Evolutionary conservation across 2,888 invertebrate species (phyloP), one percentile per base, ranked within the genome.

Genomic region (Scaptomyza parva): DNA sequence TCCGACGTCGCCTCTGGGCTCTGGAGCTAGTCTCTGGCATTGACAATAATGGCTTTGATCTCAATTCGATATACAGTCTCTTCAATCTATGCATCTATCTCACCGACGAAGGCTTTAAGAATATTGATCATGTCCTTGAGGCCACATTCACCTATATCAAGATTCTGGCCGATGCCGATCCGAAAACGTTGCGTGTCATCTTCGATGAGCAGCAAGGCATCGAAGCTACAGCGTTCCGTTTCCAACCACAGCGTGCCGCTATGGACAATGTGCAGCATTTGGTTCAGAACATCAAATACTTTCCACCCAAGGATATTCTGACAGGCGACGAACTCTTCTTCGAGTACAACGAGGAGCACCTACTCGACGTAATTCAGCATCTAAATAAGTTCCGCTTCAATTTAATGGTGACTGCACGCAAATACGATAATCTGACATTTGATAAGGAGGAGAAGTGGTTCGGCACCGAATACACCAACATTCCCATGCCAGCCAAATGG

Each of bases 371-470:
- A 2, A 86, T 91, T 1, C 61, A 64, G 1, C 76, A 84, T 52
- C 59, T 92, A 1, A 91, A 90, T 62, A 83, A 89, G 28, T 83
- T 88, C 24, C 89, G 87, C 18, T 92, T 91, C 54, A 92, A 92
- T 54, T 76, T 92, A 5, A 90, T 92, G 91, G 72, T 92, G 17
- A 91, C 91, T 4, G 89, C 91, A 9, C 85, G 85, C 35, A 89
- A 88, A 50, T 90, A 87, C 60, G 83, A 89, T 41, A 85, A 82
- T 20, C 63, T 90, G 2, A 63, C 45, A 0, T 96, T 95, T 82
- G 93, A 96, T 78, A 92, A 94, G 76, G 92, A 93, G 14, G 97
- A 97, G 90, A 93, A 94, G 62, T 98, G 97, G 97, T 97, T 97
- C 91, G 94, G 95, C 48, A 97, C 97, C 0, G 94, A 95, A 73